Conservation (phyloP, 2,797 vertebrate genomes). For the Leucoraja ocellata region DNA sequence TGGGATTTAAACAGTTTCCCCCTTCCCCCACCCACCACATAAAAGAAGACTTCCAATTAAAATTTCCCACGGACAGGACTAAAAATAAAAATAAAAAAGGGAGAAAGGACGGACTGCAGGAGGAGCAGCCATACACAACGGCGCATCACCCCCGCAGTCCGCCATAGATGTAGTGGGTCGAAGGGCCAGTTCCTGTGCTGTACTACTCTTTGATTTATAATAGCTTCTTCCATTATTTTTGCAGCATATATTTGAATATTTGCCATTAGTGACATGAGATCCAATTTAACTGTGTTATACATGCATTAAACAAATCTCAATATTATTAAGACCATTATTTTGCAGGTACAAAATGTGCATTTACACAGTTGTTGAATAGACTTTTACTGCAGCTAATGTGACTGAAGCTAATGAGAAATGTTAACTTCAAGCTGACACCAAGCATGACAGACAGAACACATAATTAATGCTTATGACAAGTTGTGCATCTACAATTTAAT, state of each 20-base stretch:
- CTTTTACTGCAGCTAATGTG: background rate
- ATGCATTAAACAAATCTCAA: background rate
- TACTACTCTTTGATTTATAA: no score
- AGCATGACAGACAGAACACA: background rate
- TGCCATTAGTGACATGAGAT: background rate
- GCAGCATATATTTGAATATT: background rate
- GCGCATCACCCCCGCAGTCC: no score
- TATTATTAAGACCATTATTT: background rate
- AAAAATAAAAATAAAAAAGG: no score
- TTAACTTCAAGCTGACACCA: background rate
- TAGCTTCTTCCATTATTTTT: background rate
- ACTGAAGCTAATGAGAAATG: background rate
- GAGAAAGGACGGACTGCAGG: no score
- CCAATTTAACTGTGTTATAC: background rate
- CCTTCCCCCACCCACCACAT: no score
- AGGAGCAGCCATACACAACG: no score
- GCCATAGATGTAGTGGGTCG: no score
- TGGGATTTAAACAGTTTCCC: no score
- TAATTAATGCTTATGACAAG: constrained; percentile 4
- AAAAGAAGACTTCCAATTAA: no score
- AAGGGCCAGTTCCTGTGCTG: no score
- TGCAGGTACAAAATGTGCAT: constrained; percentile 1
- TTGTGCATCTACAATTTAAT: background rate
- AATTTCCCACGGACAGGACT: no score
- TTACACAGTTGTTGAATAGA: background rate